Conservation (phyloP, 2,888 invertebrate genomes). For the Drosophila paracracens region DNA sequence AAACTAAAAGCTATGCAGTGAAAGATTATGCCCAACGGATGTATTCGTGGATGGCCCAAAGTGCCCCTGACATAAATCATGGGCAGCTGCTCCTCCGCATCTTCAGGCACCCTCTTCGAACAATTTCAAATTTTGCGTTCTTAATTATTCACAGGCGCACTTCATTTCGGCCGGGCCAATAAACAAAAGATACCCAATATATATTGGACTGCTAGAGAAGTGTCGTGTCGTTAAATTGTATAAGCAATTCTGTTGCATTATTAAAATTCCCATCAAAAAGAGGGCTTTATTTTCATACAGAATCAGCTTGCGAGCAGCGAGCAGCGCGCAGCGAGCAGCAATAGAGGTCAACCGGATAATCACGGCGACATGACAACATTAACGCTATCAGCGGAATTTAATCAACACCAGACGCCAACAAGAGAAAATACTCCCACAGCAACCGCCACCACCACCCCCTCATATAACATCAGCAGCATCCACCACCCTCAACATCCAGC, state of each 20-base stretch:
- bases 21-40: slow-evolving; percentile 18
- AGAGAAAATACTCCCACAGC: slow-evolving; percentile 7
- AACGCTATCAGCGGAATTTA: slow-evolving; percentile 73
- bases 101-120: neutral
- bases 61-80: slow-evolving; percentile 70
- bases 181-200: neutral
- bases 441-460: slow-evolving; percentile 1
- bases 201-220: slow-evolving; percentile 8
- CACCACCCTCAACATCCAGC: too few relatives aligned
- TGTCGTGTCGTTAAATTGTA: slow-evolving; percentile 47
- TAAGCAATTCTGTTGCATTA: slow-evolving; percentile 54
- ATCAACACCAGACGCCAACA: slow-evolving; percentile 64
- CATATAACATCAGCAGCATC: too few relatives aligned
- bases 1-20: slow-evolving; percentile 33
- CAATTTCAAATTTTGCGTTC: slow-evolving; percentile 22
- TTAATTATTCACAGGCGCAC: slow-evolving; percentile 69
- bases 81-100: neutral
- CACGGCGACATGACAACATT: slow-evolving; percentile 65
- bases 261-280: slow-evolving; percentile 68
- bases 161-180: slow-evolving; percentile 44
- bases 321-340: slow-evolving; percentile 11
- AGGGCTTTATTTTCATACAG: slow-evolving; percentile 23
- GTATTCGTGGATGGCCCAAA: slow-evolving; percentile 23
- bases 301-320: slow-evolving; percentile 23
- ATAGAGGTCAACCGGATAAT: slow-evolving; percentile 70